These are phyloP conservation scores for Mus minutoides DNA, from an alignment of 2,797 vertebrate species.

Conservation along the genomic window DNA sequence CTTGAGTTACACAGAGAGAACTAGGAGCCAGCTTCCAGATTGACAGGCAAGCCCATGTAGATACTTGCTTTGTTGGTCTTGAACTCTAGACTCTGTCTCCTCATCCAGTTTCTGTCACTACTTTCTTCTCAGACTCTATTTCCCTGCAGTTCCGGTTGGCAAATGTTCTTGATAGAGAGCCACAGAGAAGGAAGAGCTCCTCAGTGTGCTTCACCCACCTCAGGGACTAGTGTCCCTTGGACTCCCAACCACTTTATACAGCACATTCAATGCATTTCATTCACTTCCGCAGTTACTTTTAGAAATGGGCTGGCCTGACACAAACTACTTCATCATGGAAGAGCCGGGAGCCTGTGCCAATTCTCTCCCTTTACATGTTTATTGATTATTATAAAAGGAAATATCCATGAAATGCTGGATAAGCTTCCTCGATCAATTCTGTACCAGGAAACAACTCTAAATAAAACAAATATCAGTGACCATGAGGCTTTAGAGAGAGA, in stretches of 20 bases:
- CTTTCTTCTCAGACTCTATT: neutral
- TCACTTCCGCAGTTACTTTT: neutral
- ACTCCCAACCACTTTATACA: neutral
- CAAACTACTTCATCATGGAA: neutral
- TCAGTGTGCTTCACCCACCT: neutral
- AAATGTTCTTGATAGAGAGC: neutral
- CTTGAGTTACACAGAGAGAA: neutral
- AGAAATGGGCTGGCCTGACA: neutral
- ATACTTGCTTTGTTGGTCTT: neutral
- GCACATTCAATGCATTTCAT: neutral
- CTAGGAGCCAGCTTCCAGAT: neutral
- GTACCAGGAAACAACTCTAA: neutral
- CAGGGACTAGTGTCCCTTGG: neutral
- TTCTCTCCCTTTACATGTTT: neutral
- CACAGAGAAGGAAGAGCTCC: neutral
- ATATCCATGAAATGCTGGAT: neutral
- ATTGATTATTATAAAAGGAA: conserved; percentile 25
- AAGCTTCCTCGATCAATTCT: neutral
- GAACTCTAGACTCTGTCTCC: neutral
- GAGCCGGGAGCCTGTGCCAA: neutral
- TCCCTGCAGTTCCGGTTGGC: neutral
- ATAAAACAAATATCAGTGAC: neutral
- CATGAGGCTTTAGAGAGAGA: neutral
- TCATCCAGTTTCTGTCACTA: neutral
- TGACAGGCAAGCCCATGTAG: neutral